Evolutionary conservation across 2,113 vertebrate species (phyloP).

Genomic region (Lonchura striata): DNA sequence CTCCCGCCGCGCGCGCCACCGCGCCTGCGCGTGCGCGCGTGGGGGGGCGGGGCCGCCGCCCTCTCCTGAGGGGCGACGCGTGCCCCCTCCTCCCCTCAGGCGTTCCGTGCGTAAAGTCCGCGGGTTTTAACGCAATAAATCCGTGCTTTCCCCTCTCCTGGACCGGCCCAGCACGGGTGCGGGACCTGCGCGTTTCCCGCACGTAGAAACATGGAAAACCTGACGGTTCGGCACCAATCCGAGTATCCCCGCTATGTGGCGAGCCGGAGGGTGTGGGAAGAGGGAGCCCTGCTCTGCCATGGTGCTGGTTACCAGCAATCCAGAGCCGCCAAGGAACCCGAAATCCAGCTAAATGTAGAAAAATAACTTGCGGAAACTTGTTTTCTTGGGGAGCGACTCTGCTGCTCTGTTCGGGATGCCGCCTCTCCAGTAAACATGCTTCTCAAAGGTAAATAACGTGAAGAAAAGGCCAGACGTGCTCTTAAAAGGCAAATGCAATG

Average conservation of each 20-base stretch:
- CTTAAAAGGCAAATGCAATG: not conserved
- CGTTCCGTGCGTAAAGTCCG: not conserved
- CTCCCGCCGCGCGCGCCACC: not conserved
- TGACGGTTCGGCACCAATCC: not conserved
- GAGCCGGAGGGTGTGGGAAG: not conserved
- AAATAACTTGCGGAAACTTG: not conserved
- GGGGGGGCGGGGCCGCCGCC: not conserved
- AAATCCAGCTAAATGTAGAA: fast-evolving
- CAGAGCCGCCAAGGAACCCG: not conserved
- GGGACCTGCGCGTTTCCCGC: not conserved
- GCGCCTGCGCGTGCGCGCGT: not conserved
- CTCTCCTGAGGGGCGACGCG: not conserved
- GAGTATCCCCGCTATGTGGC: not conserved
- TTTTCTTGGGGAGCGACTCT: not conserved
- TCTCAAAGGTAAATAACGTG: not conserved
- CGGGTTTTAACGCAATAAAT: not conserved
- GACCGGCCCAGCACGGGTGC: not conserved
- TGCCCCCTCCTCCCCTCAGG: fast-evolving
- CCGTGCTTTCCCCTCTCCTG: fast-evolving
- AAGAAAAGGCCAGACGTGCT: not conserved
- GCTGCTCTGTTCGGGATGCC: not conserved
- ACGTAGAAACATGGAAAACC: not conserved
- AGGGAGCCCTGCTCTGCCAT: not conserved
- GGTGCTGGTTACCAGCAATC: not conserved
- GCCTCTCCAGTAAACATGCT: not conserved